These are phyloP conservation scores for Aporrectodea caliginosa DNA, from an alignment of 1,140 invertebrate species.

Conservation along the genomic window DNA sequence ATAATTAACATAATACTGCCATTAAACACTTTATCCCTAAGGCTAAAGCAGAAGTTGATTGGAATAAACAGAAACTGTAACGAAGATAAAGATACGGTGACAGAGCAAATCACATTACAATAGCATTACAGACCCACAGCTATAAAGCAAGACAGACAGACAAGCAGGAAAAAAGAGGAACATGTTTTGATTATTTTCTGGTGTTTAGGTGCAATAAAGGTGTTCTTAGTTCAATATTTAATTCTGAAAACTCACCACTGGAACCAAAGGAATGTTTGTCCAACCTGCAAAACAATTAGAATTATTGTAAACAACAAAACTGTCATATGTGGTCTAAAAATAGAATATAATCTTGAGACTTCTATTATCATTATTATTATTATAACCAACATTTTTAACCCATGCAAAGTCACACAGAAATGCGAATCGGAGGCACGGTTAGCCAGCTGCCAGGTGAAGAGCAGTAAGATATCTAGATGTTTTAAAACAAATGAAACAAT, in stretches of 20 bases:
- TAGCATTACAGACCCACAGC: neutral
- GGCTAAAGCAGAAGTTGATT: neutral
- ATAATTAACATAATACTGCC: neutral
- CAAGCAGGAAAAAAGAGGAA: neutral
- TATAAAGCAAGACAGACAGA: neutral
- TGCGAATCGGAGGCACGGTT: too few relatives aligned
- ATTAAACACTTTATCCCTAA: neutral
- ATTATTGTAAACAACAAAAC: neutral
- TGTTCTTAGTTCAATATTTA: conserved; percentile 12
- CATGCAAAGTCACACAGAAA: too few relatives aligned
- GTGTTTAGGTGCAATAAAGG: neutral
- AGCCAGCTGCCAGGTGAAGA: too few relatives aligned
- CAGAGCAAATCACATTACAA: neutral
- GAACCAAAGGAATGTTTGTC: conserved; percentile 72
- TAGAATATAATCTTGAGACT: neutral
- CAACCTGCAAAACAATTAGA: conserved; percentile 52
- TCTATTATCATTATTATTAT: neutral
- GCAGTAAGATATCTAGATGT: too few relatives aligned
- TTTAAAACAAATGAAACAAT: too few relatives aligned
- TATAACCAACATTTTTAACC: too few relatives aligned
- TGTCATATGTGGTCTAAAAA: neutral
- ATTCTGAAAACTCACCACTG: conserved; percentile 64
- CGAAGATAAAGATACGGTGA: neutral
- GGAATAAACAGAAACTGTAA: neutral
- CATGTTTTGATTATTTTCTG: neutral